phyloP scores from a whole-genome alignment of 2,113 vertebrate species.

The Isichthys henryi region DNA sequence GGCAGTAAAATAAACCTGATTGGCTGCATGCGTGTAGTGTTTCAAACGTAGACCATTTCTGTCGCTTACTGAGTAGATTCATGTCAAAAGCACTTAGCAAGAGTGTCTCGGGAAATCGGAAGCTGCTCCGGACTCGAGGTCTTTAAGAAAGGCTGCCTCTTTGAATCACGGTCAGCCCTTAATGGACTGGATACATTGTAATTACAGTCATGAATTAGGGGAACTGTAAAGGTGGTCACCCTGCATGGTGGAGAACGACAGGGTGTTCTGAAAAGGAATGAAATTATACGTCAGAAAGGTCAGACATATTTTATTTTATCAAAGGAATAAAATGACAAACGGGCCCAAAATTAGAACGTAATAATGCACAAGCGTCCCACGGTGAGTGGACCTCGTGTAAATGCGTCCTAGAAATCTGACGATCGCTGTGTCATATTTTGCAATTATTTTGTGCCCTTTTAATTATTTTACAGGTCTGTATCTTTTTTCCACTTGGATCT shows the following conservation, averaged over 20 bases:
- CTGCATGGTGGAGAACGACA: neutral
- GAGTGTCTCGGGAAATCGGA: neutral
- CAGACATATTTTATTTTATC: neutral
- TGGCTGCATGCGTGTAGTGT: neutral
- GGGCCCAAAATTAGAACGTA: neutral
- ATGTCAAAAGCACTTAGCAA: neutral
- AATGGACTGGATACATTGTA: neutral
- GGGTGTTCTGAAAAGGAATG: constrained; percentile 4
- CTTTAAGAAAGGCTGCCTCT: constrained; percentile 1
- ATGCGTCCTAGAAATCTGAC: neutral
- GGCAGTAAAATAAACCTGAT: neutral
- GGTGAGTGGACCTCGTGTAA: neutral
- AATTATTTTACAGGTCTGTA: constrained; percentile 3
- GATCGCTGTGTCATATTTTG: neutral
- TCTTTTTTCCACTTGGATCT: neutral
- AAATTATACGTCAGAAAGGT: neutral
- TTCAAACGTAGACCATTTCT: neutral
- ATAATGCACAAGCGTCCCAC: neutral
- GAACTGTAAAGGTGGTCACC: neutral
- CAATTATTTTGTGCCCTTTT: neutral
- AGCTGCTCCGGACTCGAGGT: neutral
- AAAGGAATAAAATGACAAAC: neutral
- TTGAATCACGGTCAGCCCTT: neutral
- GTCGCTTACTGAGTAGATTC: neutral
- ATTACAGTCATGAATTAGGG: neutral